These are phyloP conservation scores for Scaptodrosophila latifasciaeformis DNA, from an alignment of 2,888 invertebrate genomes.

Conservation along the genomic window DNA sequence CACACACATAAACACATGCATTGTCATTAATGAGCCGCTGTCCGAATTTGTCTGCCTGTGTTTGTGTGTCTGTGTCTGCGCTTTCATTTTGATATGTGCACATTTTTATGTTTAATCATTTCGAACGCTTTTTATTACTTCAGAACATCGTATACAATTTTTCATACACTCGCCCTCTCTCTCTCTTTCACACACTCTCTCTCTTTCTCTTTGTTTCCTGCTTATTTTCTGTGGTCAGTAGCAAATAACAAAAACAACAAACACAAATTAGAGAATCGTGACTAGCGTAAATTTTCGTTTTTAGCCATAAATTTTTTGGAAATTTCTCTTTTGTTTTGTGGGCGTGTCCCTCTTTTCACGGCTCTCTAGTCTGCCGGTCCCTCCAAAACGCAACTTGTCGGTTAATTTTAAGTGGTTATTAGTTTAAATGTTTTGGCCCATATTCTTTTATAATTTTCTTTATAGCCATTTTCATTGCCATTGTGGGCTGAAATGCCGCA, in stretches of 20 bases:
- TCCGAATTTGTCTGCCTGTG: conserved; percentile 9
- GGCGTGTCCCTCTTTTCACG: no score
- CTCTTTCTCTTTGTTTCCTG: conserved; percentile 27
- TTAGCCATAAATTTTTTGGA: conserved; percentile 37
- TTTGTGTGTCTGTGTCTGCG: conserved; percentile 19
- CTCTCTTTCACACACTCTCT: conserved; percentile 17
- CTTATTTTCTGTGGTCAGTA: background rate
- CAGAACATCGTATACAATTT: conserved; percentile 40
- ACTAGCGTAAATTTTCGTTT: conserved; percentile 61
- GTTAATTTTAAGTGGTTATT: conserved; percentile 47
- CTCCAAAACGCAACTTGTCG: conserved; percentile 14
- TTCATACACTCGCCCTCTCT: conserved; percentile 28
- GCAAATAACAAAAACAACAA: conserved; percentile 22
- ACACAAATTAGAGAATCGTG: conserved; percentile 69
- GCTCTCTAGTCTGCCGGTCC: no score
- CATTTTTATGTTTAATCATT: conserved; percentile 64
- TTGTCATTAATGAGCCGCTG: conserved; percentile 48
- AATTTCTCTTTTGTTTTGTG: conserved; percentile 5
- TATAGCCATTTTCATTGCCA: conserved; percentile 11
- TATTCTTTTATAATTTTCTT: conserved; percentile 18
- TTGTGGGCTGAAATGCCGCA: conserved; percentile 35
- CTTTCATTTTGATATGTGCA: conserved; percentile 38
- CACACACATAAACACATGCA: background rate
- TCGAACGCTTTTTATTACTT: conserved; percentile 51
- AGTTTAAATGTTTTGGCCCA: conserved; percentile 48